phyloP scores from a whole-genome alignment of 2,797 vertebrate genomes.

The Psittacula echo region DNA sequence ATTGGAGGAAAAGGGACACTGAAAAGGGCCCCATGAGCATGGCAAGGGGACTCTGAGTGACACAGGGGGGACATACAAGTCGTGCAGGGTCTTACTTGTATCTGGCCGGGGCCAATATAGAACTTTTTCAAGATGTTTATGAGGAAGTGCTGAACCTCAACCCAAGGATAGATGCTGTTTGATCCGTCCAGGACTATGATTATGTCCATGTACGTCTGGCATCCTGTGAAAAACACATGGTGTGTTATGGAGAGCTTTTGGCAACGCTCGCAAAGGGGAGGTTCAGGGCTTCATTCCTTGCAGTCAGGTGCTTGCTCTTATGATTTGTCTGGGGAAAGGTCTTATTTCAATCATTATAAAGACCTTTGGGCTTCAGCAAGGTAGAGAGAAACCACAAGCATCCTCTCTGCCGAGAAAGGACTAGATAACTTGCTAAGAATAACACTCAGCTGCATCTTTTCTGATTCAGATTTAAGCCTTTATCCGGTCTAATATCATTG shows the following conservation, averaged over 20 bases:
- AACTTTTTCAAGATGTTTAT: conserved; percentile 98
- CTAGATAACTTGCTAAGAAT: neutral
- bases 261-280: neutral
- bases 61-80: accelerated
- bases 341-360: neutral
- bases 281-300: neutral
- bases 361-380: neutral
- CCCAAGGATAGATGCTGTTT: conserved; percentile 99
- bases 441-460: neutral
- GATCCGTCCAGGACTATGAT: conserved; percentile 97
- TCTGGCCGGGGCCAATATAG: conserved; percentile 96
- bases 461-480: neutral
- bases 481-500: neutral
- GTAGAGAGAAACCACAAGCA: conserved; percentile 12
- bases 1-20: neutral
- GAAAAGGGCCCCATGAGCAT: accelerated
- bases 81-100: conserved; percentile 84
- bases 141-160: conserved; percentile 96
- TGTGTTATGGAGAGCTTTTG: neutral
- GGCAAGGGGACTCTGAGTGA: neutral
- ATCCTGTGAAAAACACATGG: conserved; percentile 79
- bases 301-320: neutral
- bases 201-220: conserved; percentile 99
- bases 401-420: neutral
- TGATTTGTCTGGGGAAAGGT: neutral